Conservation (phyloP, 1,140 invertebrate genomes). For the Leptonema lineaticorne region DNA sequence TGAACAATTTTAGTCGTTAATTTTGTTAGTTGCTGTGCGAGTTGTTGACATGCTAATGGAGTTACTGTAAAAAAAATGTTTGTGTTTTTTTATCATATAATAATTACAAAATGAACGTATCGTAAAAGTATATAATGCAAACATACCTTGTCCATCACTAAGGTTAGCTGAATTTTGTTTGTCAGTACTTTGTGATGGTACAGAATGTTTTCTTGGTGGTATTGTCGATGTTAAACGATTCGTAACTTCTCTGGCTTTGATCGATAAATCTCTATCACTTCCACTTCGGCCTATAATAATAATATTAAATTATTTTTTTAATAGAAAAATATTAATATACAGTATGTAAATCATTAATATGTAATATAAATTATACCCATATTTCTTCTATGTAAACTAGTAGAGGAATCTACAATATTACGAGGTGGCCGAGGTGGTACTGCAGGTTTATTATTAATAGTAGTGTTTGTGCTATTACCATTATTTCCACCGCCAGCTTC, state of each 20-base stretch:
- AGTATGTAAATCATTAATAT: constrained; percentile 3
- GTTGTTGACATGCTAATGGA: constrained; percentile 59
- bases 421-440: constrained; percentile 60
- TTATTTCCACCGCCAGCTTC: constrained; percentile 54
- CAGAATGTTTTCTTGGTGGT: constrained; percentile 40
- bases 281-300: constrained; percentile 52
- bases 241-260: constrained; percentile 53
- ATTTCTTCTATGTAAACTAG: constrained; percentile 22
- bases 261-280: constrained; percentile 56
- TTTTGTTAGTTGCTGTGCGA: constrained; percentile 58
- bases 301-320: not conserved
- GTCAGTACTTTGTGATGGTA: constrained; percentile 23
- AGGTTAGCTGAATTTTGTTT: constrained; percentile 19
- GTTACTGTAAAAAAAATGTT: constrained; percentile 56
- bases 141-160: constrained; percentile 33
- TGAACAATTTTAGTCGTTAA: constrained; percentile 62
- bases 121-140: not conserved
- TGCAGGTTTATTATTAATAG: constrained; percentile 55
- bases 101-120: not conserved
- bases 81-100: not conserved
- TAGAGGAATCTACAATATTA: constrained; percentile 37
- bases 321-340: not conserved
- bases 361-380: constrained; percentile 30
- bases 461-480: constrained; percentile 46
- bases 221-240: constrained; percentile 47